These are phyloP conservation scores for Athalia circularis DNA, from an alignment of 2,888 invertebrate species.

Conservation along the genomic window DNA sequence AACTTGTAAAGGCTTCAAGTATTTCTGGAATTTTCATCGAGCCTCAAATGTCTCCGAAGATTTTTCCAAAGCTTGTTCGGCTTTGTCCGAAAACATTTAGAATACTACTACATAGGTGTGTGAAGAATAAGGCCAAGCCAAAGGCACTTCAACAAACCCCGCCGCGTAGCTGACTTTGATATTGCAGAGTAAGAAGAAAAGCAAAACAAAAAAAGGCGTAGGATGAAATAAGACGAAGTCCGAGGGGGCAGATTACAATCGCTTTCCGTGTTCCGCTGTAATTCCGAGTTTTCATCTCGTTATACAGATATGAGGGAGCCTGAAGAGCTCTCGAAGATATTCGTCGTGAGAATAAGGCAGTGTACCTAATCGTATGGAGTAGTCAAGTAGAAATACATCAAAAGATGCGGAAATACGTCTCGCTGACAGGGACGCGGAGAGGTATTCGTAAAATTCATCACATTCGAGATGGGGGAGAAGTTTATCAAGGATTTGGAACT, in stretches of 20 bases:
- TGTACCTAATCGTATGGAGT: neutral
- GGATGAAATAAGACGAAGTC: too few species aligned
- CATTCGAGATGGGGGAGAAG: neutral
- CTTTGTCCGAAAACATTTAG: constrained; percentile 17
- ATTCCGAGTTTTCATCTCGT: neutral
- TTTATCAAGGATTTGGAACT: neutral
- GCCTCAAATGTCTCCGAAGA: neutral
- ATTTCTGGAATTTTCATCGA: neutral
- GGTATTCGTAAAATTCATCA: constrained; percentile 19
- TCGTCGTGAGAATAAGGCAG: neutral
- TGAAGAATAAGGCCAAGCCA: constrained; percentile 4
- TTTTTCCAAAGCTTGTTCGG: neutral
- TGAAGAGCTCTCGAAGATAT: neutral
- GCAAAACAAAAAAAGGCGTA: too few species aligned
- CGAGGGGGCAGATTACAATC: too few species aligned
- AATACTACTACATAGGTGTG: neutral
- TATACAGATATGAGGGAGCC: neutral
- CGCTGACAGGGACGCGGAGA: neutral
- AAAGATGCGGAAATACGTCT: constrained; percentile 2
- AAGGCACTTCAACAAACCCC: constrained; percentile 31
- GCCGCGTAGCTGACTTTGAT: neutral
- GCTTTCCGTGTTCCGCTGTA: too few species aligned
- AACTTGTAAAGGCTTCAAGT: too few species aligned
- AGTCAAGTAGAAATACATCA: neutral
- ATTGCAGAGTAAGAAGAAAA: neutral